A percentile compares a stretch with the other conserved stretches of the same genome.
These are phyloP conservation scores for Sciurus vulgaris DNA, from an alignment of 2,797 vertebrate species.

Conservation along the genomic window DNA sequence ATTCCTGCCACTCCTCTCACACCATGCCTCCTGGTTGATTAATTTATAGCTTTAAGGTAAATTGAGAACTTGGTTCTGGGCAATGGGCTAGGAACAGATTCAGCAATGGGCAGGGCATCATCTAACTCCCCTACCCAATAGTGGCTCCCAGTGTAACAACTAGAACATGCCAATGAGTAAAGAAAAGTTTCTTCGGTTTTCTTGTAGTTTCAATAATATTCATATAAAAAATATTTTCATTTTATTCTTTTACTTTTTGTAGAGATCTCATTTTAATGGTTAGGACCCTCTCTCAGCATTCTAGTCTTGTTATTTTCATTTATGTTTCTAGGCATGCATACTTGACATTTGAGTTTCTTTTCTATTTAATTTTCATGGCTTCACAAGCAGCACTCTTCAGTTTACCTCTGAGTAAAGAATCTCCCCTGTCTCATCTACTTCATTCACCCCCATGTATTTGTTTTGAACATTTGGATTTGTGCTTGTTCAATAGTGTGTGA, in stretches of 20 bases:
- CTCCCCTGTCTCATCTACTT: not conserved
- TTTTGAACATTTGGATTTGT: constrained; percentile 58
- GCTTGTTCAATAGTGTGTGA: constrained; percentile 60
- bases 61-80: not conserved
- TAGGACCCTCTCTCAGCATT: no score
- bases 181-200: not conserved
- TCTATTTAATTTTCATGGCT: constrained; percentile 3
- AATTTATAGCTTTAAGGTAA: not conserved
- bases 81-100: not conserved
- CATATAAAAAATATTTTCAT: not conserved
- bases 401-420: constrained; percentile 44
- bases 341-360: not conserved
- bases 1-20: not conserved
- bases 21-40: not conserved
- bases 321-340: not conserved
- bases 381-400: not conserved
- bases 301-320: not conserved
- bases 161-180: not conserved
- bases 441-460: constrained; percentile 22
- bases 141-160: not conserved
- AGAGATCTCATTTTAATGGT: not conserved
- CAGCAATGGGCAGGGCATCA: not conserved
- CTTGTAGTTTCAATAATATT: constrained; percentile 16
- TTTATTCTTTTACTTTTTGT: not conserved
- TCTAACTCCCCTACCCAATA: not conserved